A percentile compares a stretch with the other conserved stretches of the same genome.
These are phyloP conservation scores for Gambusia affinis DNA, from an alignment of 2,113 vertebrate species.

Conservation along the genomic window DNA sequence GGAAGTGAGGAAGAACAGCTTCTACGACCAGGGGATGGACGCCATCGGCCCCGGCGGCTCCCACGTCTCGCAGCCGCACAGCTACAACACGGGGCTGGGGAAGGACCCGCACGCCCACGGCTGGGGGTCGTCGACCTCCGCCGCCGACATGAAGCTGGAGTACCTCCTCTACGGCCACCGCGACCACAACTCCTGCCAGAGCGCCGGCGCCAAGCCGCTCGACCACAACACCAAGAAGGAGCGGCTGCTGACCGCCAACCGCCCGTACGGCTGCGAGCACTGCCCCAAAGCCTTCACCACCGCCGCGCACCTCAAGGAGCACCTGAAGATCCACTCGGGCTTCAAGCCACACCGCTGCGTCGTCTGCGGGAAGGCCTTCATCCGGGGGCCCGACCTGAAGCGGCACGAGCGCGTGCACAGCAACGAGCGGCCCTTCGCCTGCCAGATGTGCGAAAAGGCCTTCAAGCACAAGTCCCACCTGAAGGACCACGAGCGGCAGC, in stretches of 20 bases:
- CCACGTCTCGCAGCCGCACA: constrained; percentile 90
- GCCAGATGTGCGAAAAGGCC: constrained; percentile 98
- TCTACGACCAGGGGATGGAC: constrained; percentile 97
- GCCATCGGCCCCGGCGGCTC: constrained; percentile 90
- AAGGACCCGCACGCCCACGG: constrained; percentile 81
- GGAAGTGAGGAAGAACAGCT: constrained; percentile 95
- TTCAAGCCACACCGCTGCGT: constrained; percentile 98
- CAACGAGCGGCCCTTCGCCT: constrained; percentile 95
- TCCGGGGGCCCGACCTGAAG: constrained; percentile 95
- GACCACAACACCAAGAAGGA: constrained; percentile 94
- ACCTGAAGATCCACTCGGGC: constrained; percentile 97
- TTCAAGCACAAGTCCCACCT: constrained; percentile 99
- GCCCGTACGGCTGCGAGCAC: constrained; percentile 97
- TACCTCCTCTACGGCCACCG: constrained; percentile 96
- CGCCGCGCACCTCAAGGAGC: constrained; percentile 96
- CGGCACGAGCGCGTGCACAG: constrained; percentile 97
- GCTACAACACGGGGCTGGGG: constrained; percentile 92
- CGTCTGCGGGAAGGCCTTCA: constrained; percentile 97
- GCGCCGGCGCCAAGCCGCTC: constrained; percentile 86
- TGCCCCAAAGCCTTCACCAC: constrained; percentile 98
- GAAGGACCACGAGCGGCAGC: constrained; percentile 97
- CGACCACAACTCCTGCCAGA: constrained; percentile 93
- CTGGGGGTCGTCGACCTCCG: constrained; percentile 76
- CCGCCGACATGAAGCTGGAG: constrained; percentile 97
- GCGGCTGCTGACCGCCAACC: constrained; percentile 93